Percentiles rank a stretch among this genome's conserved stretches.
Conservation (phyloP, 64 coral and sea anemone genomes). For the Pocillopora damicornis region DNA sequence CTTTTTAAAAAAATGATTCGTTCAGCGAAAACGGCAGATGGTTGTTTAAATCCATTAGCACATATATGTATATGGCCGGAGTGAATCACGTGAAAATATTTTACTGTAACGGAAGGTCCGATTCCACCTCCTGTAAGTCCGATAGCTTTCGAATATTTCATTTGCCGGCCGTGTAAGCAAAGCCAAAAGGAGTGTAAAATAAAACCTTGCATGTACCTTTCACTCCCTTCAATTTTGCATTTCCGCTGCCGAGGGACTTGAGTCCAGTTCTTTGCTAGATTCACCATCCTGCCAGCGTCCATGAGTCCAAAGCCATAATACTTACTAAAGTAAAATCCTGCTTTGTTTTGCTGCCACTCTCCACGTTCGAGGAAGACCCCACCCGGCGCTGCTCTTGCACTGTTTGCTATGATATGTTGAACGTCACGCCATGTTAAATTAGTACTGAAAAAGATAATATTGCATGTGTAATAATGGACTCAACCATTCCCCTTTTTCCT, state of each 20-base stretch:
- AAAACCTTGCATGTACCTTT: neutral
- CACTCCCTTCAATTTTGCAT: slow-evolving; percentile 22
- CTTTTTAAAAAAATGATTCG: too few species aligned
- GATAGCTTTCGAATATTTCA: too few species aligned
- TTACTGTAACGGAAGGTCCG: too few species aligned
- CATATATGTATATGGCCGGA: neutral
- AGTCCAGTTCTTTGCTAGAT: slow-evolving; percentile 25
- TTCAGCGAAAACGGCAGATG: too few species aligned
- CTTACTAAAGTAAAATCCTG: neutral
- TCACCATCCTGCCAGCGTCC: slow-evolving; percentile 23
- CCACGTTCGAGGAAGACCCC: neutral
- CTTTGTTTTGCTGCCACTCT: slow-evolving; percentile 5
- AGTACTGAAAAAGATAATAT: neutral
- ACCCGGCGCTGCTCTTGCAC: slow-evolving; percentile 23
- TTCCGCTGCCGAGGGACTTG: neutral
- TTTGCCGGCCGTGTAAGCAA: neutral
- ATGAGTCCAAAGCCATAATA: slow-evolving; percentile 30
- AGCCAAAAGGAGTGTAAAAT: neutral
- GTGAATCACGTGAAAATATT: too few species aligned
- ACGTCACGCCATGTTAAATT: slow-evolving; percentile 24
- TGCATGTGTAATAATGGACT: too few species aligned
- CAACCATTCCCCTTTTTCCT: too few species aligned
- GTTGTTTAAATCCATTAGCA: neutral
- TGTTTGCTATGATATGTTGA: slow-evolving; percentile 16
- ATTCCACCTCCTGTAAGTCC: too few species aligned